Evolutionary conservation across 1,140 invertebrate genomes (phyloP), one percentile per base, ranked within the genome.

Genomic region (Samia ricini): DNA sequence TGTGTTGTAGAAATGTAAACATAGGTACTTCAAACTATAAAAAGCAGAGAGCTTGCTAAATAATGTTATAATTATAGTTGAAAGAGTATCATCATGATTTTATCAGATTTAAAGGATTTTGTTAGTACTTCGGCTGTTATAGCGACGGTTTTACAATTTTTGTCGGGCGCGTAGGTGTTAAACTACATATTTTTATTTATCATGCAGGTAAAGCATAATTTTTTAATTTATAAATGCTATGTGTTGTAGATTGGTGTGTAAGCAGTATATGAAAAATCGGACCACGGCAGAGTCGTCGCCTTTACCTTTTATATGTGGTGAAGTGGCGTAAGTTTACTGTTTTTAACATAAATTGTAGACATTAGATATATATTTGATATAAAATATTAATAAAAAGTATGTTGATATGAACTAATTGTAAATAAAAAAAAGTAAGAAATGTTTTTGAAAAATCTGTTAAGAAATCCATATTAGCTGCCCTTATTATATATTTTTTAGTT

Each of bases 231-330:
- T 5, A 29, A 29, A 29, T 29, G 10, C 10, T 29, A 29, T 18
- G 56, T 57, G 50, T 93, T 92, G 76, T 79, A 95, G 95, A 48
- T 83, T 95, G 42, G 93, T 95, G 18, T 95, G 94, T 73, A 91
- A 88, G 66, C 93, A 94, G 83, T 94, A 94, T 84, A 90, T 94
- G 7, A 82, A 85, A 69, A 94, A 94, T 83, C 91, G 91, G 60
- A 92, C 93, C 21, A 94, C 94, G 4, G 94, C 93, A 10, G 94
- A 96, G 75, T 90, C 93, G 7, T 95, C 95, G 4, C 91, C 93
- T 0, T 90, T 96, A 64, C 94, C 95, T 56, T 96, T 96, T 87
- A 85, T 95, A 59, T 94, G 93, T 72, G 95, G 95, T 68, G 94
- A 94, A 77, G 88, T 95, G 77, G 95, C 95, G 94, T 95, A 92